Conservation (phyloP, 2,113 vertebrate species). For the Chaenogobius annularis region DNA sequence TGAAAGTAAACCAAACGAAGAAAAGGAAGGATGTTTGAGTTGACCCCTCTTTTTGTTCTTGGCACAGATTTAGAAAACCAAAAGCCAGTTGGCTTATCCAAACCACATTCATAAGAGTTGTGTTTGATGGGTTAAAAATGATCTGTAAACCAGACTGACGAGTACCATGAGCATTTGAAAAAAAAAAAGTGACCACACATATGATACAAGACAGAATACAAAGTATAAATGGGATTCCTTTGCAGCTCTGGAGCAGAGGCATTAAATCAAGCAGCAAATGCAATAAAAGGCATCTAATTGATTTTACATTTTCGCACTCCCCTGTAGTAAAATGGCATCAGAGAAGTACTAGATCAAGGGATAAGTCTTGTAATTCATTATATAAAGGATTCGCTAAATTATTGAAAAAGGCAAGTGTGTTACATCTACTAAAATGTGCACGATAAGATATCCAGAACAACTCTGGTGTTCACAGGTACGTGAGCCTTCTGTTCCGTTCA, state of each 20-base stretch:
- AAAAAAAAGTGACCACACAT: slow-evolving; percentile 4
- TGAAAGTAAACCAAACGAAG: slow-evolving; percentile 8
- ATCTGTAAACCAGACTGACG: slow-evolving; percentile 21
- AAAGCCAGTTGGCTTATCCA: slow-evolving; percentile 9
- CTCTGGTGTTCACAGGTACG: slow-evolving; percentile 20
- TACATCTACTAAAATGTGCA: slow-evolving; percentile 4
- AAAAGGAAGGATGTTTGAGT: slow-evolving; percentile 25
- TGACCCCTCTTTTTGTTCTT: slow-evolving; percentile 32
- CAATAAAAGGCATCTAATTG: slow-evolving; percentile 48
- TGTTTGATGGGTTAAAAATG: slow-evolving; percentile 21
- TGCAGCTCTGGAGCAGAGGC: slow-evolving; percentile 31
- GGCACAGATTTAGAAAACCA: slow-evolving; percentile 43
- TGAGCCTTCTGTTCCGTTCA: slow-evolving; percentile 18
- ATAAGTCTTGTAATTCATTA: slow-evolving; percentile 20
- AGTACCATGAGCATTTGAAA: slow-evolving; percentile 28
- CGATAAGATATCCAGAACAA: not conserved
- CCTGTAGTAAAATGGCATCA: slow-evolving; percentile 39
- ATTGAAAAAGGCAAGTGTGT: slow-evolving; percentile 50
- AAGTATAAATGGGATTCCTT: slow-evolving; percentile 17
- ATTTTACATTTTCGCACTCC: slow-evolving; percentile 30
- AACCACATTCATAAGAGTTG: slow-evolving; percentile 31
- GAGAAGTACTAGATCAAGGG: slow-evolving; percentile 47
- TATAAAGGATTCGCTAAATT: slow-evolving; percentile 19
- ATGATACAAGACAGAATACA: slow-evolving; percentile 31
- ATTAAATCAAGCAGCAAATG: slow-evolving; percentile 51